These are phyloP conservation scores for Sphaeramia orbicularis DNA, from an alignment of 2,797 vertebrate species.

Conservation along the genomic window DNA sequence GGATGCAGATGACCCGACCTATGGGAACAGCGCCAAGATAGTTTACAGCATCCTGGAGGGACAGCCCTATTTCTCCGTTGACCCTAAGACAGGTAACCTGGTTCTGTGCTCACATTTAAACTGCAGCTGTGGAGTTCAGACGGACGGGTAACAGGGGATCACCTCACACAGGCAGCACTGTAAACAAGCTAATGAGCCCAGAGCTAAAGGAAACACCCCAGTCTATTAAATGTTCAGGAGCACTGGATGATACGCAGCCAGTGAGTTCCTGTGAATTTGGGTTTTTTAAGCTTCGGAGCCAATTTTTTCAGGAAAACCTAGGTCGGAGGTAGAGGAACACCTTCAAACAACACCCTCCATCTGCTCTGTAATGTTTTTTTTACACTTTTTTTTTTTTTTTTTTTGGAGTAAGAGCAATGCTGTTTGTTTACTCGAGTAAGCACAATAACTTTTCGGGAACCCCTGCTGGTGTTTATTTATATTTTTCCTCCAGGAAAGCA, in stretches of 20 bases:
- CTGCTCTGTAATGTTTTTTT: slow-evolving; percentile 10
- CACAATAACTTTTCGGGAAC: background rate
- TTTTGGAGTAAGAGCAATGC: slow-evolving; percentile 1
- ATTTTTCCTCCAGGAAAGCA: background rate
- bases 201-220: background rate
- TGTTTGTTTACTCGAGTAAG: slow-evolving; percentile 3
- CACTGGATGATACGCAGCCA: slow-evolving; percentile 14
- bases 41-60: slow-evolving; percentile 92
- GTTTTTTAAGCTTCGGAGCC: slow-evolving; percentile 3
- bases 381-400: too few relatives aligned
- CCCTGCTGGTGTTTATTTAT: background rate
- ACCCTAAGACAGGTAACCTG: slow-evolving; percentile 89
- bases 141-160: background rate
- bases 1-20: slow-evolving; percentile 91
- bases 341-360: slow-evolving; percentile 1
- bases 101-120: background rate
- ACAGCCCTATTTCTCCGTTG: slow-evolving; percentile 92
- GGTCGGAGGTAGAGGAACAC: slow-evolving; percentile 7
- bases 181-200: slow-evolving; percentile 13
- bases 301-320: background rate
- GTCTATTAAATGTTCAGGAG: background rate
- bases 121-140: background rate
- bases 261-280: slow-evolving; percentile 1
- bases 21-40: slow-evolving; percentile 91
- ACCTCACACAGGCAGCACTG: background rate